A percentile compares a stretch with the other conserved stretches of the same genome.
Evolutionary conservation across 2,797 vertebrate species (phyloP).

Genomic region (Spinus olivaceus): DNA sequence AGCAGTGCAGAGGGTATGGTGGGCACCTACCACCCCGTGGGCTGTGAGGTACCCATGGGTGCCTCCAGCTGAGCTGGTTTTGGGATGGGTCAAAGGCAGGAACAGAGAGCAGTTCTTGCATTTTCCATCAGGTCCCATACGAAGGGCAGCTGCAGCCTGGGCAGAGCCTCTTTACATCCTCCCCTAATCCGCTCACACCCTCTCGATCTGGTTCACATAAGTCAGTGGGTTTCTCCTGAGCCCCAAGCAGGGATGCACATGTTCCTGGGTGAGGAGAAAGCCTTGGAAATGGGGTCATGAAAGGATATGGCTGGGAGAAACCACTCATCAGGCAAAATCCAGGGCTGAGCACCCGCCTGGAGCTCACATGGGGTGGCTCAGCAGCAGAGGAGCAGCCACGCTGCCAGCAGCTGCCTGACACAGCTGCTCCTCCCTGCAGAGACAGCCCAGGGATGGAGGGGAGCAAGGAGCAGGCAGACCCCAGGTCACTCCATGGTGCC

Average conservation of each 20-base stretch:
- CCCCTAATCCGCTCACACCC: background rate
- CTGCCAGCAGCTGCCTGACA: background rate
- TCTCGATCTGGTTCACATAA: conserved; percentile 12
- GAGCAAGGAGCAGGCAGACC: fast-evolving
- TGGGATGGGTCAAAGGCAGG: background rate
- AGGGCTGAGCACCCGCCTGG: background rate
- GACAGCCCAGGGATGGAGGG: background rate
- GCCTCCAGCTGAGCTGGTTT: fast-evolving
- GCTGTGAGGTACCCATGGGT: background rate
- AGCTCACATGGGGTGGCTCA: background rate
- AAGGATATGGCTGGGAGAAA: background rate
- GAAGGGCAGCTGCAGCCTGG: background rate
- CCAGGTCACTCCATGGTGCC: fast-evolving
- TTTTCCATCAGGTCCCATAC: background rate
- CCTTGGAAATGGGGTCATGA: background rate
- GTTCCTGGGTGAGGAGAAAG: background rate
- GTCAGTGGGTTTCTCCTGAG: background rate
- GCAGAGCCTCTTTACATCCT: background rate
- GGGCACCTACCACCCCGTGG: background rate
- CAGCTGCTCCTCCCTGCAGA: fast-evolving
- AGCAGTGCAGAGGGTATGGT: background rate
- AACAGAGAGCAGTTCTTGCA: background rate
- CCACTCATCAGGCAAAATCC: fast-evolving
- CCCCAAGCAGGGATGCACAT: background rate
- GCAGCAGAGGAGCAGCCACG: fast-evolving